These are phyloP conservation scores for Anastrepha obliqua DNA, from an alignment of 1,140 invertebrate genomes.

Conservation along the genomic window DNA sequence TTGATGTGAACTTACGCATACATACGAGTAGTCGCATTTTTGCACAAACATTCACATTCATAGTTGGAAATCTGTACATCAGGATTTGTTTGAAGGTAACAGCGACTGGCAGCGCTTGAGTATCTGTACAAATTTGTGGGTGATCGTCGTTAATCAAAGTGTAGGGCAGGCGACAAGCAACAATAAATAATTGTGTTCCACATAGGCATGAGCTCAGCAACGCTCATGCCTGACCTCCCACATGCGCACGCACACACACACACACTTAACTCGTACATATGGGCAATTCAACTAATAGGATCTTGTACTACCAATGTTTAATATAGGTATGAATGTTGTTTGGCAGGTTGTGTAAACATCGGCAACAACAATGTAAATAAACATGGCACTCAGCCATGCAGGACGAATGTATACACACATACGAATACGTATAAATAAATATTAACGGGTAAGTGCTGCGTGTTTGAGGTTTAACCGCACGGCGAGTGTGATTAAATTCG, in stretches of 20 bases:
- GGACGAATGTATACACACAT: constrained; percentile 3
- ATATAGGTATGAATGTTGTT: constrained; percentile 7
- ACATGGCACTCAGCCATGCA: neutral
- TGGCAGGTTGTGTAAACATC: constrained; percentile 23
- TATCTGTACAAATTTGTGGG: constrained; percentile 43
- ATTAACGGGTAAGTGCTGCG: constrained; percentile 23
- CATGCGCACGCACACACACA: neutral
- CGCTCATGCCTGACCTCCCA: neutral
- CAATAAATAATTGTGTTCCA: constrained; percentile 32
- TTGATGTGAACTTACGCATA: neutral
- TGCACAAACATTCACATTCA: neutral
- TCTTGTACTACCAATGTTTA: constrained; percentile 20
- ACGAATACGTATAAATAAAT: neutral
- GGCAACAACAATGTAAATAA: constrained; percentile 31
- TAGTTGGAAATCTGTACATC: neutral
- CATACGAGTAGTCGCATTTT: neutral
- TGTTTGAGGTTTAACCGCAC: constrained; percentile 37
- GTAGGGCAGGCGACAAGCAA: constrained; percentile 48
- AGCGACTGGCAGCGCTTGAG: neutral
- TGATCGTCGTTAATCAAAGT: constrained; percentile 48
- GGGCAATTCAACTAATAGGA: constrained; percentile 24
- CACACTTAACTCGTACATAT: neutral
- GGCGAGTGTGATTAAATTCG: constrained; percentile 45
- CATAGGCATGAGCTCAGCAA: constrained; percentile 6
- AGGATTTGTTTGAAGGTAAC: constrained; percentile 15